phyloP scores from a whole-genome alignment of 1,140 invertebrate genomes.

The Adoxophyes honmai region DNA sequence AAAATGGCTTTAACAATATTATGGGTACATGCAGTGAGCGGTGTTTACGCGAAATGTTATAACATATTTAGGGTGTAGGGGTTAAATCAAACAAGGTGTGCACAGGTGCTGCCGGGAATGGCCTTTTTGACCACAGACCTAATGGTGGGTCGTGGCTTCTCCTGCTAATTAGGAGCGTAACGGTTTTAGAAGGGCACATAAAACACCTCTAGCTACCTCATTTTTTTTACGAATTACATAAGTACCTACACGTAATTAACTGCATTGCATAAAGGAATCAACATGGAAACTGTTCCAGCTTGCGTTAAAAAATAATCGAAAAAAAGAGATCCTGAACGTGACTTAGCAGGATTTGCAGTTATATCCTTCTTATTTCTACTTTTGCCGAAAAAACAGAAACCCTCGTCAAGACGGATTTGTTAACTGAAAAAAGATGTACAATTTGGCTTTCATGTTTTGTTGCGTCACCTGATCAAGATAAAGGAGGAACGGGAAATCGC shows the following conservation, averaged over 20 bases:
- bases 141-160: conserved; percentile 1
- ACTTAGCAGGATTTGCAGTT: conserved; percentile 42
- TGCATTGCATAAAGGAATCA: neutral
- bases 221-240: neutral
- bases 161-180: conserved; percentile 29
- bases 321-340: conserved; percentile 33
- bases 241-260: no score
- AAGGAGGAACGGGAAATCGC: conserved; percentile 13
- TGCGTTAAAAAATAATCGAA: conserved; percentile 31
- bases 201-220: neutral
- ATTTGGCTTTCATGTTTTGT: conserved; percentile 51
- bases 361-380: conserved; percentile 42
- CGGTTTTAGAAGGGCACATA: neutral
- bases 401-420: conserved; percentile 55
- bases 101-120: neutral
- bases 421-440: conserved; percentile 54
- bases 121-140: conserved; percentile 9
- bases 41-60: neutral
- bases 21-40: neutral
- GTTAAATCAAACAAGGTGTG: conserved; percentile 11
- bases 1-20: neutral
- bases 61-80: neutral
- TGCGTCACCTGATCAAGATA: conserved; percentile 50
- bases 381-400: conserved; percentile 43
- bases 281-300: neutral